A percentile compares a stretch with the other conserved stretches of the same genome.
Conservation (phyloP, 2,888 invertebrate species). For the Caprella mutica region DNA sequence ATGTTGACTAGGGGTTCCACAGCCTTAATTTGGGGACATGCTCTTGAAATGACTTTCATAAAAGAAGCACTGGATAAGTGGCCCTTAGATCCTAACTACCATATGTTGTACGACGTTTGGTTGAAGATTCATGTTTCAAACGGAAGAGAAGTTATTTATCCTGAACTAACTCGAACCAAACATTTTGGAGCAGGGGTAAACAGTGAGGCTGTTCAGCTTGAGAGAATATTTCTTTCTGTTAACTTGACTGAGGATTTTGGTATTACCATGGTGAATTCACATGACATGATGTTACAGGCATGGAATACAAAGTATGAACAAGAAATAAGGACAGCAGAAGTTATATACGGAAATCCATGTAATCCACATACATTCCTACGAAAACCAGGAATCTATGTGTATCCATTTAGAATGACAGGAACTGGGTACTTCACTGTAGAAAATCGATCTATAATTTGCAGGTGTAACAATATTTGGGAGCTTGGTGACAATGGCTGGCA, state of each 20-base stretch:
- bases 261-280: not conserved
- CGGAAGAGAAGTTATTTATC: constrained; percentile 21
- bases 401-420: not conserved
- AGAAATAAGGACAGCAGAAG: not conserved
- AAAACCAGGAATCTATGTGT: not conserved
- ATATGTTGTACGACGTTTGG: constrained; percentile 18
- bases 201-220: not conserved
- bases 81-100: not conserved
- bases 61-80: constrained; percentile 17
- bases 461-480: too few relatives aligned
- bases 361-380: not conserved
- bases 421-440: too few relatives aligned
- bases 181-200: constrained; percentile 20
- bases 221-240: not conserved
- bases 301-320: not conserved
- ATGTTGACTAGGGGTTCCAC: constrained; percentile 16
- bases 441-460: too few relatives aligned
- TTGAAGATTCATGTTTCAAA: constrained; percentile 10
- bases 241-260: not conserved
- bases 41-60: constrained; percentile 15
- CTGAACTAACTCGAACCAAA: constrained; percentile 19
- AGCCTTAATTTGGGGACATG: constrained; percentile 30
- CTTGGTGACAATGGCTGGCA: not conserved
- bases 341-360: not conserved
- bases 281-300: not conserved